Conservation (phyloP, 2,113 vertebrate species). For the Rynchops niger region DNA sequence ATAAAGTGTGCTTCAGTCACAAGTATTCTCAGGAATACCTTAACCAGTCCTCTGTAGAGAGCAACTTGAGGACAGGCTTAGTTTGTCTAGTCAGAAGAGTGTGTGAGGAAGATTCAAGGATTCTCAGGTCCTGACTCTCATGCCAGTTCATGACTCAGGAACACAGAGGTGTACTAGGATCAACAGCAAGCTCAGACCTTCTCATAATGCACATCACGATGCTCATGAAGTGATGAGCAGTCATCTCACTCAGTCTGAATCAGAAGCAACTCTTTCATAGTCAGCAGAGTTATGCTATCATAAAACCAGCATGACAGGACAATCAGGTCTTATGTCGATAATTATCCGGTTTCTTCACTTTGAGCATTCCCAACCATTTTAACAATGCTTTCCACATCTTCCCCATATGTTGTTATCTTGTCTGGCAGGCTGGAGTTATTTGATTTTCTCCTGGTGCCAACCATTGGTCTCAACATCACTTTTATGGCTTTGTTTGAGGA, state of each 20-base stretch:
- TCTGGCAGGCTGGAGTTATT: neutral
- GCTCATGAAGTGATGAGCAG: neutral
- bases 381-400: constrained; percentile 36
- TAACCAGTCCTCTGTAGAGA: neutral
- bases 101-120: neutral
- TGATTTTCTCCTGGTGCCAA: neutral
- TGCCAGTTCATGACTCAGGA: constrained; percentile 15
- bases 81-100: neutral
- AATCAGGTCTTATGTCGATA: neutral
- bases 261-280: constrained; percentile 32
- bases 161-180: neutral
- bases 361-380: constrained; percentile 43
- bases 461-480: neutral
- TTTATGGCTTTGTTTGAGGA: neutral
- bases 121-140: neutral
- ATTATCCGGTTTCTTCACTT: constrained; percentile 42
- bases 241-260: constrained; percentile 51
- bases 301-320: constrained; percentile 18
- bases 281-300: constrained; percentile 32
- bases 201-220: neutral
- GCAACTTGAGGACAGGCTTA: neutral
- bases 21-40: neutral
- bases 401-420: neutral
- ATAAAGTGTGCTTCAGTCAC: neutral
- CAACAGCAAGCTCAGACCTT: constrained; percentile 16